Conservation (phyloP, 2,888 invertebrate genomes). For the Hirtodrosophila trivittata region DNA sequence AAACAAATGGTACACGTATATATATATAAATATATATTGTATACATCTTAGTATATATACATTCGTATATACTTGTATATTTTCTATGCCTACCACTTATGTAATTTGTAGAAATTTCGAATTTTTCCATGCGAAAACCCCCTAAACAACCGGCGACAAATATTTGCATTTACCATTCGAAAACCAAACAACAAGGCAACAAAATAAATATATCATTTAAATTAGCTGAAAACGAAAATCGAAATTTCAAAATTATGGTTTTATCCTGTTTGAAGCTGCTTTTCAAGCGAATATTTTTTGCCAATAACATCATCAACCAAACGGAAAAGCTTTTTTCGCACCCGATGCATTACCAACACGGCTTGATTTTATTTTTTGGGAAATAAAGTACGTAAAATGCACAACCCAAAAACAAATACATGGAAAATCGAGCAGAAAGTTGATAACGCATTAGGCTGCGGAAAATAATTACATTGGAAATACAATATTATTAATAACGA, state of each 20-base stretch:
- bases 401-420: background rate
- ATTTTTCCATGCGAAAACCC: slow-evolving; percentile 63
- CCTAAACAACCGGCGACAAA: slow-evolving; percentile 49
- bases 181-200: slow-evolving; percentile 47
- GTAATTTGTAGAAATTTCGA: slow-evolving; percentile 78
- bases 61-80: slow-evolving; percentile 77
- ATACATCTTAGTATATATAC: slow-evolving; percentile 64
- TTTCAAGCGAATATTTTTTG: slow-evolving; percentile 19
- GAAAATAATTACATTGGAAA: slow-evolving; percentile 28
- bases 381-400: no score
- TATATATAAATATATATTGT: slow-evolving; percentile 55
- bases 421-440: slow-evolving; percentile 44
- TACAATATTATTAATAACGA: slow-evolving; percentile 46
- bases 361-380: slow-evolving; percentile 6
- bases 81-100: slow-evolving; percentile 80
- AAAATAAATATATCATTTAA: slow-evolving; percentile 37
- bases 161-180: slow-evolving; percentile 71
- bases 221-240: slow-evolving; percentile 29
- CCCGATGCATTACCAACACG: slow-evolving; percentile 13
- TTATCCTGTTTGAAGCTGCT: slow-evolving; percentile 35
- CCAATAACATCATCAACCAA: slow-evolving; percentile 12
- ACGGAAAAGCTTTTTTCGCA: slow-evolving; percentile 21
- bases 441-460: slow-evolving; percentile 43
- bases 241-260: slow-evolving; percentile 14
- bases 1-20: slow-evolving; percentile 60